Base-by-base conservation (phyloP, 2,113 vertebrate species). In the Colistium nudipinnis region DNA sequence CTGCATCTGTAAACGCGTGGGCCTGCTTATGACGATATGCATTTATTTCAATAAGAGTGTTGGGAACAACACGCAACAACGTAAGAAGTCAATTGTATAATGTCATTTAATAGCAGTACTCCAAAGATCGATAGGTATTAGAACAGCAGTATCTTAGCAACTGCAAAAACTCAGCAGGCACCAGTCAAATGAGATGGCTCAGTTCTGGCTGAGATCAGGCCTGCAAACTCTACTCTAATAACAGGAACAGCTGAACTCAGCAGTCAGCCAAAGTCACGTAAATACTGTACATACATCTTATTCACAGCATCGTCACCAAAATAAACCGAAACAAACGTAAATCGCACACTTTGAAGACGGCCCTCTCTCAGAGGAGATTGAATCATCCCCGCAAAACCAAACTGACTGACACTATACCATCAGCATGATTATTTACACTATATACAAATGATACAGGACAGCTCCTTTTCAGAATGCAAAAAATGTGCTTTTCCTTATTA, bases 101-200 rank as follows among this genome's bases (percentile, higher is more conserved):
- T 90, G 88, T 87, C 86, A 86, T 91, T 91, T 90, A 91, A 89
- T 91, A 90, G 89, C 89, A 89, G 84, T 90, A 87, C 86, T 87
- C 86, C 86, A 88, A 88, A 88, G 82, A 82, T 86, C 41, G 74
- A 83, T 84, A 83, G 77, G 79, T 82, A 87, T 87, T 82, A 87
- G 85, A 85, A 85, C 83, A 91, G 85, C 83, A 76, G 87, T 88
- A 63, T 84, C 80, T 83, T 84, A 85, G 82, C 73, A 83, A 87
- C 88, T 89, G 83, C 80, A 84, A 69, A 35, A 54, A 78, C 65
- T 80, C 79, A 57, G 82, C 86, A 90, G 87, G 84, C 86, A 84
- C 88, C 82, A 82, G 83, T 88, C 83, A 87, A 83, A 85, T 83
- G 74, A 89, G 74, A 82, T 78, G 61, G 74, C 84, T 90, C 83